Base-by-base conservation (phyloP, 2,113 vertebrate genomes). In the Anoura caudifer region DNA sequence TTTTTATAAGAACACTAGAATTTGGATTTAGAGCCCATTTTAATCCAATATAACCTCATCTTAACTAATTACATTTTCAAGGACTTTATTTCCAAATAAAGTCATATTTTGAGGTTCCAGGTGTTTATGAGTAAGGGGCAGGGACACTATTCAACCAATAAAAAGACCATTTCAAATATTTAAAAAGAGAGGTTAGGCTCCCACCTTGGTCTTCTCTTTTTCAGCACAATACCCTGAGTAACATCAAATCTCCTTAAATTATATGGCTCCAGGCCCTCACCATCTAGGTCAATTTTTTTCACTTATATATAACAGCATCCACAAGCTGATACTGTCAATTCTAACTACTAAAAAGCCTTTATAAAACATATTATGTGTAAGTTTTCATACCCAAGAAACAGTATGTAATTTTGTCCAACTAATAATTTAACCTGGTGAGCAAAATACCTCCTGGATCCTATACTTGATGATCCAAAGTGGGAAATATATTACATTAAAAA, bases 401-500 rank as follows among this genome's bases (percentile, higher is more conserved):
- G 91, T 95, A 90, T 87, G 36, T 84, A 83, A 41, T 92, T 96
- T 96, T 98, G 38, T 95, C 63, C 87, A 95, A 93, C 52, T n/a
- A 82, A 88, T 97, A 97, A 97, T 97, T 98, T 98, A 95, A 81
- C 6, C 20, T 92, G 9, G 28, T 0, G 12, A 96, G 77, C 87
- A 96, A 95, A 81, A 90, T 90, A 84, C 47, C 79, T 38, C 9
- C 9, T 91, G 86, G 87, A 91, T 96, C 54, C 85, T 97, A 94
- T 97, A 77, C 73, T 84, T 97, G 95, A 90, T 96, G 97, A 94
- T 96, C 93, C 95, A 0, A 1, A 93, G 72, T 97, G 70, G 76
- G 85, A 94, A 98, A 97, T 94, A 72, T 69, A 97, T 96, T 98
- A 91, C 69, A 96, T 97, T 92, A 97, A 97, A 98, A 98, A 98